Conservation (phyloP, 2,797 vertebrate species). For the Sebastes diploproa region DNA sequence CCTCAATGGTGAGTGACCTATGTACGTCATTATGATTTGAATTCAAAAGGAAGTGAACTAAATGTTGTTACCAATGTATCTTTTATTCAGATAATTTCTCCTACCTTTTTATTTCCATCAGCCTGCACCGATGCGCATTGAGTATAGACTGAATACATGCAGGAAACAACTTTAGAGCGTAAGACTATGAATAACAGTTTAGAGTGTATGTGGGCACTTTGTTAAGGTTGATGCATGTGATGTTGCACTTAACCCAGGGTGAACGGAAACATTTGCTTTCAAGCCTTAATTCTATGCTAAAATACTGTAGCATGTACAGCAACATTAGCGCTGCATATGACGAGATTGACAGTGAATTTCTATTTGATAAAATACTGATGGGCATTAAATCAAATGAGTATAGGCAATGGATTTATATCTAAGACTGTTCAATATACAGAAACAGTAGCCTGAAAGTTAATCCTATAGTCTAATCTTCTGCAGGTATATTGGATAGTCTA, state of each 20-base stretch:
- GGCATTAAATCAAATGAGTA: not conserved
- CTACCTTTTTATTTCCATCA: constrained; percentile 28
- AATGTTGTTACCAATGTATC: constrained; percentile 24
- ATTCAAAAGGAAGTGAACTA: constrained; percentile 43
- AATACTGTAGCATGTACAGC: not conserved
- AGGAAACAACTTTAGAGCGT: not conserved
- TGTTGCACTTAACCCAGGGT: constrained; percentile 19
- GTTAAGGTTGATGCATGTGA: not conserved
- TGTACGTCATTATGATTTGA: constrained; percentile 8
- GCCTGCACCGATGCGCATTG: not conserved
- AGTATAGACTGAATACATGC: constrained; percentile 1
- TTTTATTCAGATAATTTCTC: constrained; percentile 25
- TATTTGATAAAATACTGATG: not conserved
- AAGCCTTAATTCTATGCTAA: not conserved
- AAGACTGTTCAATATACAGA: not conserved
- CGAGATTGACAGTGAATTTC: not conserved
- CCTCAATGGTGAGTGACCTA: constrained; percentile 26
- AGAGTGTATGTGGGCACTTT: not conserved
- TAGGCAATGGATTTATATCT: not conserved
- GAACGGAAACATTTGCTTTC: not conserved
- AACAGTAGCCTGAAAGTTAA: not conserved
- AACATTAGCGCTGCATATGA: not conserved
- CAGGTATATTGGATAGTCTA: not conserved
- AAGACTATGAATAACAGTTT: not conserved
- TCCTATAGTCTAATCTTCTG: not conserved